A percentile compares a stretch with the other conserved stretches of the same genome.
These are phyloP conservation scores for Palythoa grandis DNA, from an alignment of 92 coral and sea anemone species.

Conservation along the genomic window DNA sequence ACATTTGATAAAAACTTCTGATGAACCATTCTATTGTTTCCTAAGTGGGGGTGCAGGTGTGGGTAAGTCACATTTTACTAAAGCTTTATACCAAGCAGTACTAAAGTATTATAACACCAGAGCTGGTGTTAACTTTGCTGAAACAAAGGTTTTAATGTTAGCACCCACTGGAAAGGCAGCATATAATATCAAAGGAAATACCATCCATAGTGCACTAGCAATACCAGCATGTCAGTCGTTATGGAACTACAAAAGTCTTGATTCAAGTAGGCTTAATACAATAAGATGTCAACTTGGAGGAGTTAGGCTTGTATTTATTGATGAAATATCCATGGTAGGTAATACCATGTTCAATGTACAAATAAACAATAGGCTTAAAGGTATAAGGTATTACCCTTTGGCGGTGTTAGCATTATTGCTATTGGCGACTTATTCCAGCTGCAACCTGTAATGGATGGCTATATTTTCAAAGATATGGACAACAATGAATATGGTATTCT, in stretches of 20 bases:
- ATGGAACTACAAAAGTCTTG: slow-evolving; percentile 70
- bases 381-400: not conserved
- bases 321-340: slow-evolving; percentile 75
- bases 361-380: slow-evolving; percentile 66
- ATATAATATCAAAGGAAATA: slow-evolving; percentile 10
- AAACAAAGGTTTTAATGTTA: slow-evolving; percentile 54
- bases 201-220: slow-evolving; percentile 16
- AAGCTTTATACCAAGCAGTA: slow-evolving; percentile 52
- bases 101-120: slow-evolving; percentile 67
- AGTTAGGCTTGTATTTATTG: slow-evolving; percentile 4
- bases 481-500: slow-evolving; percentile 64
- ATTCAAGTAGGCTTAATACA: slow-evolving; percentile 71
- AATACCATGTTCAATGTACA: slow-evolving; percentile 25
- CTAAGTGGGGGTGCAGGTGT: too few relatives aligned
- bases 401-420: slow-evolving; percentile 12
- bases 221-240: slow-evolving; percentile 60
- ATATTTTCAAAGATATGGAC: too few relatives aligned
- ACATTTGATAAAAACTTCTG: slow-evolving; percentile 14
- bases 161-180: slow-evolving; percentile 16
- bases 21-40: too few relatives aligned
- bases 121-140: slow-evolving; percentile 57
- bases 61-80: slow-evolving; percentile 6
- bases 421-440: slow-evolving; percentile 41
- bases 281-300: slow-evolving; percentile 53
- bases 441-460: slow-evolving; percentile 69